Evolutionary conservation across 2,888 invertebrate species (phyloP).

Genomic region (Erebia ligea): DNA sequence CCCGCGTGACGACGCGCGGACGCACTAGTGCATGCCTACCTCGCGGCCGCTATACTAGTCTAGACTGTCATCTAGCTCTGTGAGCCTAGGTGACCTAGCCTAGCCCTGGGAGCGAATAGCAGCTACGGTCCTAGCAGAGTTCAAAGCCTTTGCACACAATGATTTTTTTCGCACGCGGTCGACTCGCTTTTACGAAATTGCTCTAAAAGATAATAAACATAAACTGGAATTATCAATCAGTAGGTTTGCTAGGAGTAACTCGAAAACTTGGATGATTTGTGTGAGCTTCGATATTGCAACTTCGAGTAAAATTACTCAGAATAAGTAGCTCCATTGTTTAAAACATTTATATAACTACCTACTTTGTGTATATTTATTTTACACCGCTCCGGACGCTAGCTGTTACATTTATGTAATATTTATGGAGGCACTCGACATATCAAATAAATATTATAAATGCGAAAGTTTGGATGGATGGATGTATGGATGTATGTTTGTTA

Average conservation of each 20-base stretch:
- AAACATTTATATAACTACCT: no score
- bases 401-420: neutral
- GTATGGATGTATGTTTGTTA: no score
- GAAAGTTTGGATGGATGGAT: no score
- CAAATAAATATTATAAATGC: no score
- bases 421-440: neutral
- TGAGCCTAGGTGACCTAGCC: constrained; percentile 24
- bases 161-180: constrained; percentile 3
- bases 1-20: constrained; percentile 82
- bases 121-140: neutral
- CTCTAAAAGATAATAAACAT: neutral
- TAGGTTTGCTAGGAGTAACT: no score
- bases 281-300: neutral
- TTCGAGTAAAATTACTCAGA: no score
- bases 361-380: no score
- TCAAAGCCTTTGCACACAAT: neutral
- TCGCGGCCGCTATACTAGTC: constrained; percentile 28
- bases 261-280: neutral
- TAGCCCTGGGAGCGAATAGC: neutral
- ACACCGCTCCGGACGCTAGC: neutral
- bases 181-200: neutral
- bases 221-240: no score
- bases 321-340: no score
- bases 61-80: constrained; percentile 5
- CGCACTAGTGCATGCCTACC: constrained; percentile 55